Evolutionary conservation across 2,113 vertebrate genomes (phyloP), one percentile per base, ranked within the genome.

Genomic region (Dryoscopus gambensis): DNA sequence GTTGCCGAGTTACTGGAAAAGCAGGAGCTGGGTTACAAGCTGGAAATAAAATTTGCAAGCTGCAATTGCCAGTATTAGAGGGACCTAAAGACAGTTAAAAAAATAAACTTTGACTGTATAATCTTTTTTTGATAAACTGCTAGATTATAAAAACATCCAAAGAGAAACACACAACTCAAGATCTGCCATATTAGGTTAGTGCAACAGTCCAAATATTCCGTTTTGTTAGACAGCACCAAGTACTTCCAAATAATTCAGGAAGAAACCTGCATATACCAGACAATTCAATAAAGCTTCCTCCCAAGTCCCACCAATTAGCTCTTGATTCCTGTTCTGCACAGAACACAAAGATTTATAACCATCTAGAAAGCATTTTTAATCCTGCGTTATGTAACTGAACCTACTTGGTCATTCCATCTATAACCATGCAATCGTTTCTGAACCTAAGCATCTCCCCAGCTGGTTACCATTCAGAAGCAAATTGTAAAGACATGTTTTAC

Each of bases 281-380:
- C 15, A 90, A 70, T 23, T 62, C 78, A 83, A 87, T 40, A 79
- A 60, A 71, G 71, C 67, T 81, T 68, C 64, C 28, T 90, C 64
- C 35, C 81, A 87, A 42, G 47, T 33, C 37, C 19, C 85, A 74
- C 37, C 85, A 78, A 67, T 90, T 92, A 86, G 55, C 79, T 86
- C 81, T 60, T 60, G 71, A 82, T 40, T 96, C 88, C 60, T 95
- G 76, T 47, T 74, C 56, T 64, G 60, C 80, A 84, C 42, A 50
- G 49, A 63, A 68, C 55, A 73, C 40, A 44, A 79, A 90, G 82
- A 88, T 92, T 90, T 88, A 84, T 39, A 86, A 89, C 88, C 56
- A 85, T 81, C 88, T 15, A 23, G 5, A 75, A 93, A 90, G 76
- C 79, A 64, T 95, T 95, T 93, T 94, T 84, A 93, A 90, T 94